Evolutionary conservation across 1,140 invertebrate species (phyloP).

Genomic region (Chrysopa pallens): DNA sequence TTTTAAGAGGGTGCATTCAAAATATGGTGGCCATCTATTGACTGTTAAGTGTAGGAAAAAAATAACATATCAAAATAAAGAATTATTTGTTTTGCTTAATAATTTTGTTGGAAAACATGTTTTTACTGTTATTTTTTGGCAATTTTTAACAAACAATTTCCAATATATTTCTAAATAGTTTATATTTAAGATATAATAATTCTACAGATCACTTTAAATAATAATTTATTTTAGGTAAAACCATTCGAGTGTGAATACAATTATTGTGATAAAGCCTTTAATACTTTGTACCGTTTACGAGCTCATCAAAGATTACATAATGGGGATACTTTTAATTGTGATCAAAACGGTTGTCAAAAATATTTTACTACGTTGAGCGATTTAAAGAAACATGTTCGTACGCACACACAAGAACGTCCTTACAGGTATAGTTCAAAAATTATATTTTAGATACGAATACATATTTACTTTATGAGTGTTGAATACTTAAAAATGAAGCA

Average conservation of each 20-base stretch:
- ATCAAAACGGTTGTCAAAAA: slow-evolving; percentile 64
- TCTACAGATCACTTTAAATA: not conserved
- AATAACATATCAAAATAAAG: too few relatives aligned
- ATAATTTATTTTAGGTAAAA: slow-evolving; percentile 35
- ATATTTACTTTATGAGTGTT: too few relatives aligned
- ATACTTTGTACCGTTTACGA: slow-evolving; percentile 79
- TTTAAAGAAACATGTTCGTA: slow-evolving; percentile 80
- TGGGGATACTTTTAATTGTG: slow-evolving; percentile 90
- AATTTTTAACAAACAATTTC: too few relatives aligned
- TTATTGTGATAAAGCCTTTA: slow-evolving; percentile 83
- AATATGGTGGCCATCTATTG: too few relatives aligned
- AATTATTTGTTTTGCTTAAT: too few relatives aligned
- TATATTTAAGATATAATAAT: not conserved
- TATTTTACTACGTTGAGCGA: slow-evolving; percentile 89
- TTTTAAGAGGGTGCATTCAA: too few relatives aligned
- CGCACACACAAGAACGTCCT: slow-evolving; percentile 81
- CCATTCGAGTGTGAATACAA: slow-evolving; percentile 63
- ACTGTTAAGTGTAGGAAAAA: too few relatives aligned
- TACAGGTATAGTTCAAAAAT: too few relatives aligned
- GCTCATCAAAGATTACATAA: slow-evolving; percentile 85
- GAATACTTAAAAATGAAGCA: too few relatives aligned
- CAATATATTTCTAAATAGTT: not conserved
- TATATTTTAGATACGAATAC: too few relatives aligned
- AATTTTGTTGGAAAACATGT: too few relatives aligned
- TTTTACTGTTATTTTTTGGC: too few relatives aligned